Percentiles rank a stretch among this genome's conserved stretches.
Evolutionary conservation across 2,113 vertebrate species (phyloP).

Genomic region (Varanus komodoensis): DNA sequence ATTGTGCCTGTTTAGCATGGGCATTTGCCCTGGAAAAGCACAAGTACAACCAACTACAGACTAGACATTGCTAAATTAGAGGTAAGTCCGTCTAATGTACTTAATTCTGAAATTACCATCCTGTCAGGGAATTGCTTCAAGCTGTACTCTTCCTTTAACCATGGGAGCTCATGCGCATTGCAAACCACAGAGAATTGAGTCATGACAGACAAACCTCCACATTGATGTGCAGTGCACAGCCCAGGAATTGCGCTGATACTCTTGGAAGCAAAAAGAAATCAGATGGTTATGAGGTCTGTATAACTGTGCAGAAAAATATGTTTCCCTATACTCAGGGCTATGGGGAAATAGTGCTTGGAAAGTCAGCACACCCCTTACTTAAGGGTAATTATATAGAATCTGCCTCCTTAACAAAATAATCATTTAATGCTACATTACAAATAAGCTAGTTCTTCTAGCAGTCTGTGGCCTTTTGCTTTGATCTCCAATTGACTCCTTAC

Average conservation of each 20-base stretch:
- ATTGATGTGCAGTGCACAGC: neutral
- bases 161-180: neutral
- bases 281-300: neutral
- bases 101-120: neutral
- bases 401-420: neutral
- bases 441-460: constrained; percentile 35
- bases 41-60: neutral
- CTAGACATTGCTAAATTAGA: neutral
- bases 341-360: neutral
- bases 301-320: neutral
- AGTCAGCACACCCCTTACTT: neutral
- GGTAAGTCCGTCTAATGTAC: neutral
- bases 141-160: neutral
- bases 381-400: neutral
- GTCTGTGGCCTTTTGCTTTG: rapidly evolving
- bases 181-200: neutral
- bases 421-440: neutral
- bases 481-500: constrained; percentile 36
- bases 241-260: neutral
- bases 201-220: neutral
- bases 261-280: neutral
- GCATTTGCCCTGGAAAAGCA: neutral
- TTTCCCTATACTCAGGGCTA: neutral
- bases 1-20: neutral
- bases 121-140: neutral